Percentiles rank a stretch among this genome's conserved stretches.
phyloP scores from a whole-genome alignment of 2,113 vertebrate genomes.

The Paradoxurus hermaphroditus region DNA sequence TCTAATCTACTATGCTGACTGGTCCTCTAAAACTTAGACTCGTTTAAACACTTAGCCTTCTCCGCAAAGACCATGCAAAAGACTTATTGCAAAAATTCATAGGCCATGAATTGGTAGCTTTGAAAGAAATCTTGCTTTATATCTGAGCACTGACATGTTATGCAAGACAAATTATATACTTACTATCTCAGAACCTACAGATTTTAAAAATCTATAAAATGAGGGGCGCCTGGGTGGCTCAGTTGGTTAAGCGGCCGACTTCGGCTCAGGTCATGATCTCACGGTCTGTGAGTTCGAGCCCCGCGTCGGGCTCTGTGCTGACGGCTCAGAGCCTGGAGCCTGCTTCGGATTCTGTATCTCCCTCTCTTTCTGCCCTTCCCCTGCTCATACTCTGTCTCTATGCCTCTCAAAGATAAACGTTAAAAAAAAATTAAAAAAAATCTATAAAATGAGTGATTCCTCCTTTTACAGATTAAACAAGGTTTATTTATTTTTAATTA shows the following conservation, averaged over 20 bases:
- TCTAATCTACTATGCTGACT: not conserved
- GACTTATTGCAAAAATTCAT: not conserved
- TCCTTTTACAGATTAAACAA: not conserved
- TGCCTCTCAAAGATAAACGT: too few species aligned
- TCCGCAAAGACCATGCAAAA: not conserved
- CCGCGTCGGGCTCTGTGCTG: too few species aligned
- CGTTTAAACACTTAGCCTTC: not conserved
- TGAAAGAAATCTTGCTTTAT: not conserved
- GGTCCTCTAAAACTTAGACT: not conserved
- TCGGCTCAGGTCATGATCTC: too few species aligned
- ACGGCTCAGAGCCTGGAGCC: too few species aligned
- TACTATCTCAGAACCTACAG: not conserved
- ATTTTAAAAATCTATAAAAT: slow-evolving; percentile 27
- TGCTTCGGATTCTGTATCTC: too few species aligned
- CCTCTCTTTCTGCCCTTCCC: too few species aligned
- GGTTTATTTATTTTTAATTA: not conserved
- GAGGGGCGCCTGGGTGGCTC: too few species aligned
- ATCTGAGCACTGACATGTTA: not conserved
- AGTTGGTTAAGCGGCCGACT: too few species aligned
- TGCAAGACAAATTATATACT: not conserved
- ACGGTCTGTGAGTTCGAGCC: too few species aligned
- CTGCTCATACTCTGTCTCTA: too few species aligned
- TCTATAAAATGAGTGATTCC: not conserved
- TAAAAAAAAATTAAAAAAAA: too few species aligned
- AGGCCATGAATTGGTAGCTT: not conserved